Conservation (phyloP, 2,797 vertebrate genomes). For the Dendrocincla fuliginosa region DNA sequence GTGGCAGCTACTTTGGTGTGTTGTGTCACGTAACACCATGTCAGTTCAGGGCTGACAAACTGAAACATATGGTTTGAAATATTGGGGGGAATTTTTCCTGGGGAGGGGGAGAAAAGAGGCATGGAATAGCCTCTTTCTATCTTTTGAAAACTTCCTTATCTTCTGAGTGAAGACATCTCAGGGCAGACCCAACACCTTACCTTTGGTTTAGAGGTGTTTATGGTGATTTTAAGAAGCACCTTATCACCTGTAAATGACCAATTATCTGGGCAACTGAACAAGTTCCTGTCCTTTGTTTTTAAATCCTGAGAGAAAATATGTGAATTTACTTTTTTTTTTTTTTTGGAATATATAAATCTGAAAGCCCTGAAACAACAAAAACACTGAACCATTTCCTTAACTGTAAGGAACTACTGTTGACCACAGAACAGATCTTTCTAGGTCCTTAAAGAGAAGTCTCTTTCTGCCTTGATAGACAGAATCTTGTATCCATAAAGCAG, state of each 20-base stretch:
- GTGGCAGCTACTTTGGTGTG: neutral
- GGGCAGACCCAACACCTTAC: neutral
- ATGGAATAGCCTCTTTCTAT: neutral
- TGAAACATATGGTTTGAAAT: neutral
- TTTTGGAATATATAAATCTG: neutral
- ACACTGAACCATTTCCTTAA: neutral
- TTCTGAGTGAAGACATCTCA: neutral
- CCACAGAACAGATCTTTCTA: neutral
- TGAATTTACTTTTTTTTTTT: neutral
- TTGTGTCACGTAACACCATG: neutral
- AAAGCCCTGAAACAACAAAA: neutral
- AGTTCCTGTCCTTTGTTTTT: neutral
- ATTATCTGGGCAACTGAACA: neutral
- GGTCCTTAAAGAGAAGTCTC: neutral
- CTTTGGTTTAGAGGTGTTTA: accelerated
- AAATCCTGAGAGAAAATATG: neutral
- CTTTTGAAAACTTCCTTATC: neutral
- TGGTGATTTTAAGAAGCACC: neutral
- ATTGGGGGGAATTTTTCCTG: neutral
- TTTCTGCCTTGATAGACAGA: neutral
- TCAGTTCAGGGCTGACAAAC: neutral
- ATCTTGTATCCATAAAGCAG: neutral
- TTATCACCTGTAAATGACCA: neutral
- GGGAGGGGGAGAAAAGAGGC: neutral
- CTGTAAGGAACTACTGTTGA: neutral